Evolutionary conservation across 2,888 invertebrate genomes (phyloP).

Genomic region (Drosophila histrio): DNA sequence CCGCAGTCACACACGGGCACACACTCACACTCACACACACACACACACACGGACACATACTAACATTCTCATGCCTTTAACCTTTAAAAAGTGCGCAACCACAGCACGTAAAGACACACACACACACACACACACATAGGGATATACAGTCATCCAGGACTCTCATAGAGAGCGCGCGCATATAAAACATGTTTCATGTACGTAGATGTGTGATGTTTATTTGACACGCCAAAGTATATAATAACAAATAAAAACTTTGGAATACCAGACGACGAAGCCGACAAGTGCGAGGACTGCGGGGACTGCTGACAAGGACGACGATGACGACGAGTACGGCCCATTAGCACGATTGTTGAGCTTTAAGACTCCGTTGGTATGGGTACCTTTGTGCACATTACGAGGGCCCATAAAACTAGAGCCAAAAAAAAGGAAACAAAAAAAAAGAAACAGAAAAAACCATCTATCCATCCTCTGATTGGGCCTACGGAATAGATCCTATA

Average conservation of each 20-base stretch:
- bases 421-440: constrained; percentile 12
- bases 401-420: constrained; percentile 63
- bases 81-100: constrained; percentile 72
- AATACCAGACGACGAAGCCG: constrained; percentile 42
- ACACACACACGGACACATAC: neutral
- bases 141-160: constrained; percentile 1
- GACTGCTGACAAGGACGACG: constrained; percentile 35
- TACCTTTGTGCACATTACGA: constrained; percentile 57
- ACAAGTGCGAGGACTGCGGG: constrained; percentile 7
- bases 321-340: constrained; percentile 70
- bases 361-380: constrained; percentile 54
- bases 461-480: constrained; percentile 17
- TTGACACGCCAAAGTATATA: constrained; percentile 81
- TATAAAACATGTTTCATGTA: constrained; percentile 79
- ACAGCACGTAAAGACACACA: constrained; percentile 64
- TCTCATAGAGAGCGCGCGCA: constrained; percentile 40
- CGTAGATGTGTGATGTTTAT: constrained; percentile 80
- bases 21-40: constrained; percentile 37
- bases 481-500: neutral
- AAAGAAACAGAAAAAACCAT: constrained; percentile 3
- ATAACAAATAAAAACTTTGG: constrained; percentile 79
- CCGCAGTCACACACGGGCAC: constrained; percentile 62
- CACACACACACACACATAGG: constrained; percentile 18
- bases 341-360: constrained; percentile 81
- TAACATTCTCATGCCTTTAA: constrained; percentile 37